Percentiles rank a stretch among this genome's conserved stretches.
Conservation (phyloP, 1,140 invertebrate species). For the Seison nebaliae region DNA sequence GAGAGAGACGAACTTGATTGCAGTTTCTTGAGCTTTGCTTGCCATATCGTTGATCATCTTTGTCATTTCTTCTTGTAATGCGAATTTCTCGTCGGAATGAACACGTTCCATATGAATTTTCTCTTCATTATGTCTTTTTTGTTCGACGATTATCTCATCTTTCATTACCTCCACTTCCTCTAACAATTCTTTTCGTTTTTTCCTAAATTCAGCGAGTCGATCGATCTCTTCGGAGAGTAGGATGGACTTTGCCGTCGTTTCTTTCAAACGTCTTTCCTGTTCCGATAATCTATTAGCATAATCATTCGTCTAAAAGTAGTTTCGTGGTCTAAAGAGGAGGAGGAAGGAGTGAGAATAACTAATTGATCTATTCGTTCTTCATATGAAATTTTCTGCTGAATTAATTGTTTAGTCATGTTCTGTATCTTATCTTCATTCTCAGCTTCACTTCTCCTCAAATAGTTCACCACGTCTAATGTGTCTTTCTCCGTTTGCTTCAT, state of each 20-base stretch:
- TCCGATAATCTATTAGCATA: too few relatives aligned
- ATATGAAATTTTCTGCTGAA: slow-evolving; percentile 22
- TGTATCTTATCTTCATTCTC: slow-evolving; percentile 24
- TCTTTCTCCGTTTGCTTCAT: slow-evolving; percentile 26
- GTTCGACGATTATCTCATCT: slow-evolving; percentile 22
- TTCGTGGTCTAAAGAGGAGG: too few relatives aligned
- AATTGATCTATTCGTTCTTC: slow-evolving; percentile 27
- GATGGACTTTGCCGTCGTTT: too few relatives aligned
- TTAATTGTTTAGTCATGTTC: slow-evolving; percentile 23
- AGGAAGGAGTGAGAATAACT: too few relatives aligned
- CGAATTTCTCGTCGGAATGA: slow-evolving; percentile 30
- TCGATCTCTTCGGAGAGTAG: too few relatives aligned
- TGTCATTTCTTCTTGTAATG: slow-evolving; percentile 26
- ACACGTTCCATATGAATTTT: slow-evolving; percentile 25
- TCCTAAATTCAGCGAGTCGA: slow-evolving; percentile 9
- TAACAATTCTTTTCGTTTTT: not conserved
- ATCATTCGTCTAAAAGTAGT: too few relatives aligned
- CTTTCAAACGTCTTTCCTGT: too few relatives aligned
- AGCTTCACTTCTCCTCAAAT: slow-evolving; percentile 23
- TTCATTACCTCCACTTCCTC: slow-evolving; percentile 17
- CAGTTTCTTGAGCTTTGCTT: slow-evolving; percentile 26
- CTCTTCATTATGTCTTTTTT: slow-evolving; percentile 23
- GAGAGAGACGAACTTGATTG: slow-evolving; percentile 19
- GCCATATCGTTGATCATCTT: slow-evolving; percentile 28
- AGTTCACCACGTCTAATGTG: slow-evolving; percentile 28